Percentiles rank a stretch among this genome's conserved stretches.
phyloP scores from a whole-genome alignment of 53 echinoderm and acorn worm species.

The Pentamera pediparva region DNA sequence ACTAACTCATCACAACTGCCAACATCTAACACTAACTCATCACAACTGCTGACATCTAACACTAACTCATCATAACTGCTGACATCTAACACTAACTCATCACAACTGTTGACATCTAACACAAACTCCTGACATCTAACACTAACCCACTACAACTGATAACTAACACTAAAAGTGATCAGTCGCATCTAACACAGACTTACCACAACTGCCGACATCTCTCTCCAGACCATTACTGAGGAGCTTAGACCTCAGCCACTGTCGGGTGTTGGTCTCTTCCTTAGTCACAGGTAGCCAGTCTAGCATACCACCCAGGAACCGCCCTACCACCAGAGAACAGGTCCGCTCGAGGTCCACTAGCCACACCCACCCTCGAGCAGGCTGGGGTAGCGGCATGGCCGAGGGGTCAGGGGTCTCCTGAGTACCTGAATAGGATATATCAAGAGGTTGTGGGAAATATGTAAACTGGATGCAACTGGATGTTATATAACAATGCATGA shows the following conservation, averaged over 20 bases:
- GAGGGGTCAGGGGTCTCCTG: conserved; percentile 75
- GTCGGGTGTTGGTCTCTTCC: conserved; percentile 86
- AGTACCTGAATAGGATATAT: conserved; percentile 29
- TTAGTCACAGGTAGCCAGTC: conserved; percentile 84
- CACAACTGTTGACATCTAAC: no score
- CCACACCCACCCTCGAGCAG: conserved; percentile 95
- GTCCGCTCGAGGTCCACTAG: conserved; percentile 95
- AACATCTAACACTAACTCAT: no score
- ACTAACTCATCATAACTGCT: no score
- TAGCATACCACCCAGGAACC: conserved; percentile 95
- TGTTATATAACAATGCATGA: no score
- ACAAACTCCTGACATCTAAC: no score
- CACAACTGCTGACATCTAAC: no score
- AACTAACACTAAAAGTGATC: background rate
- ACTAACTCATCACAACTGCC: conserved; percentile 79
- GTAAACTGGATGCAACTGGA: no score
- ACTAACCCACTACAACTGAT: no score
- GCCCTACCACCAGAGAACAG: conserved; percentile 80
- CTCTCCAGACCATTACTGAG: conserved; percentile 72
- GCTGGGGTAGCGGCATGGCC: conserved; percentile 87
- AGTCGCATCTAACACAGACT: background rate
- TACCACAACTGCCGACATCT: conserved; percentile 65
- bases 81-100: no score
- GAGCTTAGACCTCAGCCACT: conserved; percentile 78
- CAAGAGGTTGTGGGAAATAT: background rate